Evolutionary conservation across 2,113 vertebrate genomes (phyloP), one percentile per base, ranked within the genome.

Genomic region (Gallinago undulata): DNA sequence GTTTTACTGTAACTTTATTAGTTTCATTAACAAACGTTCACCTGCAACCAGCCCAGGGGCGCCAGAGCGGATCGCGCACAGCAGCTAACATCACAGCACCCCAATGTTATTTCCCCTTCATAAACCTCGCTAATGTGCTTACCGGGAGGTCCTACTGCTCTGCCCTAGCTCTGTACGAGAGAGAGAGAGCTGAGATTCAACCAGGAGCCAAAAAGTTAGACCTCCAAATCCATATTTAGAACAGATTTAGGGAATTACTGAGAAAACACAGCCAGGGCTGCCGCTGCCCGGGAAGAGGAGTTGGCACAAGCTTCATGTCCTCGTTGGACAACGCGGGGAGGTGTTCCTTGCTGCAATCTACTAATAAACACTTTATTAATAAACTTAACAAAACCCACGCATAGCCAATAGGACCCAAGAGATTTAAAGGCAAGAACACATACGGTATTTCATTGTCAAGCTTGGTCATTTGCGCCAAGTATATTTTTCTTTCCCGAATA

Each of bases 311-410:
- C 51, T 51, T 15, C 47, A 5, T 0, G 1, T 22, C 33, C 68
- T 39, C 3, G 0, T 19, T 19, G 39, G 39, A 51, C 68, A 75
- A n/a, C n/a, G 17, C 1, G 0, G 13, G 4, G n/a, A 60, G 23
- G 14, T 0, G 1, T 82, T 69, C 35, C 43, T 79, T 75, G 31
- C 78, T 50, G 27, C 1, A 1, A 60, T 17, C 33, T 80, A 7
- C 45, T 51, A 48, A 57, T 43, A 62, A 80, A 56, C 27, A 13
- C 13, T 62, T 67, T 62, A 41, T 72, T 80, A 51, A 56, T 27
- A 69, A 69, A 62, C 11, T 51, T 45, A 56, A 48, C 45, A 60
- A 86, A 77, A 11, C 33, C 41, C n/a, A 39, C 48, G 4, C 48
- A 30, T 9, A 78, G 51, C 35, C 41, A 76, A 19, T 23, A 67